phyloP scores from a whole-genome alignment of 1,140 invertebrate species.

The Bombus polaris region DNA sequence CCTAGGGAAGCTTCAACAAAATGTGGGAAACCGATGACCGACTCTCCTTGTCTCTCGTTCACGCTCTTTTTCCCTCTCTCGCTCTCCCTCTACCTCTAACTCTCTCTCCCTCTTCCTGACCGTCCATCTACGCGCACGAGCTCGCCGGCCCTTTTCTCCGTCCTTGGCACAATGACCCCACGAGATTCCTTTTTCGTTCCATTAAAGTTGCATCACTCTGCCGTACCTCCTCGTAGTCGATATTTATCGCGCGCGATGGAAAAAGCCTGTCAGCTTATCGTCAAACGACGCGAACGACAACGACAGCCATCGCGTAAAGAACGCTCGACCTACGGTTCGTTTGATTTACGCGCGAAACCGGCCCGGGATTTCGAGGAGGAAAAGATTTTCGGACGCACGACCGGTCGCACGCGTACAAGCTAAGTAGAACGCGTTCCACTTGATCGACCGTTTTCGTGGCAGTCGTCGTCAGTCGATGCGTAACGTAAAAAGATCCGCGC shows the following conservation, averaged over 20 bases:
- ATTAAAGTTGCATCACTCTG: slow-evolving; percentile 49
- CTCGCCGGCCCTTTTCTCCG: slow-evolving; percentile 48
- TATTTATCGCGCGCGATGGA: slow-evolving; percentile 44
- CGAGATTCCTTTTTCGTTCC: slow-evolving; percentile 38
- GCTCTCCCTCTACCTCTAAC: background rate
- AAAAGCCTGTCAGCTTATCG: slow-evolving; percentile 53
- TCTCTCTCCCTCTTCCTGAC: background rate
- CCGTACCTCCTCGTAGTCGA: background rate
- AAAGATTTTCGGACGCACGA: background rate
- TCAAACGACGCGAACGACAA: slow-evolving; percentile 12
- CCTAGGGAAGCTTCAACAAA: slow-evolving; percentile 38
- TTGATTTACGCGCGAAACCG: slow-evolving; percentile 49
- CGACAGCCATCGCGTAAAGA: background rate
- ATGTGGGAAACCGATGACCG: slow-evolving; percentile 66
- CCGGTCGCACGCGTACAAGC: background rate
- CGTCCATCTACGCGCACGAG: background rate
- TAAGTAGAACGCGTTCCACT: slow-evolving; percentile 42
- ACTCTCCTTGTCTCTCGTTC: slow-evolving; percentile 22
- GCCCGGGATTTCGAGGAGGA: background rate
- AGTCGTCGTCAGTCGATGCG: background rate
- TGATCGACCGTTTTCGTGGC: slow-evolving; percentile 1
- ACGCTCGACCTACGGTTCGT: background rate
- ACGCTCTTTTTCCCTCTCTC: background rate
- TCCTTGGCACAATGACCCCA: slow-evolving; percentile 66
- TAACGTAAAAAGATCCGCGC: background rate